Evolutionary conservation across 2,888 invertebrate genomes (phyloP), one percentile per base, ranked within the genome.

Genomic region (Hypercompe scribonia): DNA sequence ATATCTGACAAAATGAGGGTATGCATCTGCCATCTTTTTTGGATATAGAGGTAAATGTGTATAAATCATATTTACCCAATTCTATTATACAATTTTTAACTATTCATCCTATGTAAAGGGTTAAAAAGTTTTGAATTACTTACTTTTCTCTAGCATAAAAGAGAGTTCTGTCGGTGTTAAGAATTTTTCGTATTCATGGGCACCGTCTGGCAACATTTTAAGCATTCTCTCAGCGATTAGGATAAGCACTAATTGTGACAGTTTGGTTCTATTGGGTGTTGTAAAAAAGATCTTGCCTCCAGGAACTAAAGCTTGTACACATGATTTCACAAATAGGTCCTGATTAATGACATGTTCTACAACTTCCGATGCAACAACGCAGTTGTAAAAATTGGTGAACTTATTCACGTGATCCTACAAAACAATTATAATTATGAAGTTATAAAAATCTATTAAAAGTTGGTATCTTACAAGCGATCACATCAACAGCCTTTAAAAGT

Each of bases 111-210:
- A n/a, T 54, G 8, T 24, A 54, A n/a, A 10, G 13, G 31, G 15
- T 31, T 31, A 15, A 42, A 24, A 13, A 15, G 3, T 66, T n/a
- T 21, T 15, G 42, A 68, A 54, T 28, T 75, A 94, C 97, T 96
- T 96, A 98, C 98, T 96, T 92, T 96, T 96, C 85, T 97, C 97
- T 70, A 98, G 92, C 70, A 97, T 90, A 81, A 96, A 95, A 80
- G 97, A 96, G n/a, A 99, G 95, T 81, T 98, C 97, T 69, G 96
- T 95, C 0, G 99, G 99, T 0, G 97, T 94, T 31, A 99, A 97
- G 92, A 99, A 98, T 92, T 99, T 98, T 15, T 98, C 97, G 97
- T 98, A 99, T 75, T 99, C 97, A 90, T 99, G 99, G 0, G 99
- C 98, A 7, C 99, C 99, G 81, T 93, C 93, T 0, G 99, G 99